phyloP scores from a whole-genome alignment of 2,888 invertebrate genomes.

The Labia minor region DNA sequence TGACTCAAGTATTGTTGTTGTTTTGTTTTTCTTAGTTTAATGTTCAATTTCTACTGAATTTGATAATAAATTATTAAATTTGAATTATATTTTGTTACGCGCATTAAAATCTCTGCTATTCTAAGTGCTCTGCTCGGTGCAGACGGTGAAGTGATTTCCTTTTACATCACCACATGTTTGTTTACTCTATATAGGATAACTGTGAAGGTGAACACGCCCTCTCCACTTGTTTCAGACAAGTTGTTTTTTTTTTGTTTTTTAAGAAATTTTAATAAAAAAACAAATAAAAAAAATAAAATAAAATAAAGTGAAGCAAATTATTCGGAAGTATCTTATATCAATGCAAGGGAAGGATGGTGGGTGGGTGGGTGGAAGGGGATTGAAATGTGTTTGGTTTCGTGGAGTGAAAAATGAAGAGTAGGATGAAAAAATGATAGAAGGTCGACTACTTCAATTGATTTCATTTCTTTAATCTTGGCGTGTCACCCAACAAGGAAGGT shows the following conservation, averaged over 20 bases:
- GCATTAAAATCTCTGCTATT: neutral
- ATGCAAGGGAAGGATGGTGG: too few relatives aligned
- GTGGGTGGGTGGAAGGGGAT: neutral
- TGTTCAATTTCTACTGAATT: neutral
- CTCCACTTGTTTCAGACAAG: neutral
- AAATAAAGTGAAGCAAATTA: too few relatives aligned
- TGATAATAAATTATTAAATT: neutral
- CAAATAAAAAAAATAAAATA: too few relatives aligned
- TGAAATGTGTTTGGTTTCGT: too few relatives aligned
- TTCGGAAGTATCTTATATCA: too few relatives aligned
- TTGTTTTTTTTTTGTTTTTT: neutral
- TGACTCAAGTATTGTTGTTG: too few relatives aligned
- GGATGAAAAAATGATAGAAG: conserved; percentile 3
- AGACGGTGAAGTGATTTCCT: neutral
- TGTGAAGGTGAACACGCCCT: neutral
- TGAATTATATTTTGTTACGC: neutral
- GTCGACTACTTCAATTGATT: neutral
- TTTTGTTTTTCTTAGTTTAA: neutral
- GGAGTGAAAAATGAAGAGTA: neutral
- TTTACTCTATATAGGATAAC: neutral
- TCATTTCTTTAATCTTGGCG: neutral
- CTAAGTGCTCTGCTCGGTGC: neutral
- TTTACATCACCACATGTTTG: neutral
- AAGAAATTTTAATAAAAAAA: neutral
- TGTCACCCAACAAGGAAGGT: neutral